phyloP scores from a whole-genome alignment of 1,140 invertebrate genomes.

The Hypsibius dujardini region DNA sequence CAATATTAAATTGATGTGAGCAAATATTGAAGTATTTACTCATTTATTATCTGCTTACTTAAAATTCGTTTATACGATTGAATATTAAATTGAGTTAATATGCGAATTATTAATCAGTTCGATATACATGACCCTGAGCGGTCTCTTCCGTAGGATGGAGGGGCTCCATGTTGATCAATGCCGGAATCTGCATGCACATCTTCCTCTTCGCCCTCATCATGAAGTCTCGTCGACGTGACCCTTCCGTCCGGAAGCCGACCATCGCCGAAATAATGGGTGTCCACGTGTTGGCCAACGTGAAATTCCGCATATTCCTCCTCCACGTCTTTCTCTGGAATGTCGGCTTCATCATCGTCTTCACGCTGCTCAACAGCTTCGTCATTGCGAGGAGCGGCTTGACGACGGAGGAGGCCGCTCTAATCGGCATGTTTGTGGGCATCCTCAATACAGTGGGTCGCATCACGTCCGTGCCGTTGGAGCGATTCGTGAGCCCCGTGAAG shows the following conservation, averaged over 20 bases:
- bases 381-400: not conserved
- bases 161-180: slow-evolving; percentile 3
- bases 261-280: not conserved
- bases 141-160: not conserved
- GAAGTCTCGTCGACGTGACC: not conserved
- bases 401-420: not conserved
- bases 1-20: too few species aligned
- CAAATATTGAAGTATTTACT: too few species aligned
- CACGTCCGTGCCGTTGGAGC: not conserved
- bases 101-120: too few species aligned
- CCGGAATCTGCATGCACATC: not conserved
- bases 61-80: too few species aligned
- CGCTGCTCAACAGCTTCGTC: not conserved
- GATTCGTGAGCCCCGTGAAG: not conserved
- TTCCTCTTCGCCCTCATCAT: not conserved
- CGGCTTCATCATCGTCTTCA: slow-evolving; percentile 12
- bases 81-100: too few species aligned
- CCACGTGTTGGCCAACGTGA: not conserved
- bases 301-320: not conserved
- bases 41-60: too few species aligned
- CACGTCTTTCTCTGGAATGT: slow-evolving; percentile 9
- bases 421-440: not conserved
- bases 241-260: not conserved
- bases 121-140: too few species aligned
- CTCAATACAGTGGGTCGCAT: not conserved